Base-by-base conservation (phyloP, 2,113 vertebrate genomes). In the Amblyopsis rosae region DNA sequence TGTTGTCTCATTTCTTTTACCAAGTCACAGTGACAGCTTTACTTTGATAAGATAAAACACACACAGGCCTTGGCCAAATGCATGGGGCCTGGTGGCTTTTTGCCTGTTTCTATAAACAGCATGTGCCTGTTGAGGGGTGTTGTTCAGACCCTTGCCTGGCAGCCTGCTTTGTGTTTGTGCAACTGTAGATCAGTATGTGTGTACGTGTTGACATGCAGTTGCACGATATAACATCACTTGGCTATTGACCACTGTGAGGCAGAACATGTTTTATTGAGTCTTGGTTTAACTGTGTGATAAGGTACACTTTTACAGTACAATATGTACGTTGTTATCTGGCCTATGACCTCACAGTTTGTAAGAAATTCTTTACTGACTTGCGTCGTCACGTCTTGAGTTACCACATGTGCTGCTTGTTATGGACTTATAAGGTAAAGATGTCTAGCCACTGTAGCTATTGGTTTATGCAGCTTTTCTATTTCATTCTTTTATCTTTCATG, bases 31-130 rank as follows among this genome's bases (percentile, higher is more conserved):
- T 61, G 58, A 84, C 65, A 48, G 59, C 41, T 72, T 54, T 69
- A 33, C n/a, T 54, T 60, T 53, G 89, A 91, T 90, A 84, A 87
- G 70, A 88, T 89, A 26, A 26, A 26, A 26, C 85, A 55, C 17
- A 13, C 11, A 9, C 32, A 11, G 51, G 69, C 67, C 67, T 50
- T 75, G 59, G 70, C 64, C 72, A 62, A 62, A 76, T n/a, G 8
- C 66, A 15, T 17, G 78, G 57, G 32, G 68, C 76, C 54, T 48
- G 71, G 60, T 47, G n/a, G 62, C 70, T 67, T 53, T 59, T 62
- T 10, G 56, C 72, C 72, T 80, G 69, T 79, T 87, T 87, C 82
- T 66, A 1, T 83, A 90, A 90, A 87, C 82, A 88, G 74, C 91
- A 92, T 92, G 85, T 91, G 90, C 68, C 58, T 77, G 76, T 60